Conservation (phyloP, 1,140 invertebrate genomes). For the Gryon sp. region DNA sequence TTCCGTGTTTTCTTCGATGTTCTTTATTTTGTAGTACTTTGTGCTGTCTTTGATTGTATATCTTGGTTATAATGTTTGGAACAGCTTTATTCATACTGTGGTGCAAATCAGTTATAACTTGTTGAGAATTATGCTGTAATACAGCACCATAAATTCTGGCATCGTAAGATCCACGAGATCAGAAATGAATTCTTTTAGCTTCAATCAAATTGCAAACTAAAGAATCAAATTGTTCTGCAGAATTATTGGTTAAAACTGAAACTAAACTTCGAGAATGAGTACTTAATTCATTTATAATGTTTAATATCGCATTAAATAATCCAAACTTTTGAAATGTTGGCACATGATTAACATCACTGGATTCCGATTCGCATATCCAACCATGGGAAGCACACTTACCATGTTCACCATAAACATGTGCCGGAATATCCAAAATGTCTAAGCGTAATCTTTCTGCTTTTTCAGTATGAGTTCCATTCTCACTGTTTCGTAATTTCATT, state of each 20-base stretch:
- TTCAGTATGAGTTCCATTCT: neutral
- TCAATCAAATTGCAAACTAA: constrained; percentile 25
- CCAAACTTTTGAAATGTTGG: constrained; percentile 44
- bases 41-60: constrained; percentile 3
- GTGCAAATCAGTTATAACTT: neutral
- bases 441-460: neutral
- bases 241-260: constrained; percentile 71
- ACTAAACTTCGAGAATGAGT: constrained; percentile 55
- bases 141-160: constrained; percentile 58
- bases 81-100: neutral
- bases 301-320: constrained; percentile 24
- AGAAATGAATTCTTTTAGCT: constrained; percentile 70
- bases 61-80: neutral
- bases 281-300: constrained; percentile 19
- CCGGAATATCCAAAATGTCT: constrained; percentile 25
- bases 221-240: constrained; percentile 71
- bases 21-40: neutral
- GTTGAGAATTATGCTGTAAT: constrained; percentile 59
- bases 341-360: constrained; percentile 45
- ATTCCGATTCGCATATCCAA: constrained; percentile 22
- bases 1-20: neutral
- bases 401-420: constrained; percentile 72
- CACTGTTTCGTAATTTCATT: neutral
- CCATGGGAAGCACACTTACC: constrained; percentile 58
- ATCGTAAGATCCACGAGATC: constrained; percentile 61